A percentile compares a stretch with the other conserved stretches of the same genome.
phyloP scores from a whole-genome alignment of 30 jellyfish, hydroid and myxozoan genomes.

The Aurelia coerulea region DNA sequence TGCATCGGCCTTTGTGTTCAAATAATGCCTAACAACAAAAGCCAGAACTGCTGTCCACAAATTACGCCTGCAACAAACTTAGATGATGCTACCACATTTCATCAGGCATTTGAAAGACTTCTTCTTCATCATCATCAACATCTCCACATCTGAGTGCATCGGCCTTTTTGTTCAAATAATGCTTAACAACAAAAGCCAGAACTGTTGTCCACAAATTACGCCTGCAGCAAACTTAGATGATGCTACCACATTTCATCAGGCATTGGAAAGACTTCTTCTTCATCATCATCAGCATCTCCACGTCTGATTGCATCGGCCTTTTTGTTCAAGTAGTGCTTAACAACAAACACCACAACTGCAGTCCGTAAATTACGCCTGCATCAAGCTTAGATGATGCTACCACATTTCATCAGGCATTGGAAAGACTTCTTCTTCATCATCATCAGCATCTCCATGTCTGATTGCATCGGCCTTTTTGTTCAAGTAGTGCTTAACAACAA shows the following conservation, averaged over 20 bases:
- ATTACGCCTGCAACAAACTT: no score
- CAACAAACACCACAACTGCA: constrained; percentile 55
- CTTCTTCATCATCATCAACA: constrained; percentile 59
- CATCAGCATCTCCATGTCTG: constrained; percentile 25
- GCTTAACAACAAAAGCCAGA: constrained; percentile 34
- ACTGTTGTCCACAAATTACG: constrained; percentile 54
- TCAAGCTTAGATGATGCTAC: constrained; percentile 15
- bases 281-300: constrained; percentile 25
- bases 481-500: constrained; percentile 49
- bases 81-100: no score
- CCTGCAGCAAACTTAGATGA: constrained; percentile 39
- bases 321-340: constrained; percentile 47
- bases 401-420: constrained; percentile 96
- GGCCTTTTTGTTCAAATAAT: constrained; percentile 40
- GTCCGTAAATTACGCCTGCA: constrained; percentile 20
- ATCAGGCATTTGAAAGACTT: constrained; percentile 83
- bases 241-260: constrained; percentile 90
- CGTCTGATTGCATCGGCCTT: constrained; percentile 28
- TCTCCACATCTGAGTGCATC: constrained; percentile 7
- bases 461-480: constrained; percentile 38
- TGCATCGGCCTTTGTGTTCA: constrained; percentile 39
- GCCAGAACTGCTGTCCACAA: constrained; percentile 67
- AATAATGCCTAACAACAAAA: constrained; percentile 26
- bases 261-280: constrained; percentile 83
- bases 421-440: constrained; percentile 68